Evolutionary conservation across 1,140 invertebrate genomes (phyloP), one percentile per base, ranked within the genome.

Genomic region (Apocrypta bakeri): DNA sequence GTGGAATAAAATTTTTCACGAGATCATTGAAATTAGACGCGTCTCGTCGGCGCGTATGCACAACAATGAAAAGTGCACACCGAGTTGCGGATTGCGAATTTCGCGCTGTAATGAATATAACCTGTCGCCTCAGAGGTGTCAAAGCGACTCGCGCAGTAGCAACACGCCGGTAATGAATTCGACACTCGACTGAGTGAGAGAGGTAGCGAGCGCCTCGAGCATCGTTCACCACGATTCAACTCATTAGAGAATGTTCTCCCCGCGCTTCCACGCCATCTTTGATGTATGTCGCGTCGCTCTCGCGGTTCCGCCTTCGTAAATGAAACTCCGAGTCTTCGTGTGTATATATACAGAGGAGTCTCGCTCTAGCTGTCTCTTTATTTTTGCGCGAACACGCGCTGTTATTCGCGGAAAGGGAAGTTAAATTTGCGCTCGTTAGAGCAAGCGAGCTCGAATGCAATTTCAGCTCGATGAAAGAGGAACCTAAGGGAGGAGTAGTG

Each of bases 221-320:
- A 75, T 84, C 86, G 85, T 87, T 87, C 86, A 86, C 79, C 84
- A 81, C 88, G 89, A 88, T 91, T 90, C 90, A 91, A 91, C 90
- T 92, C 91, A 91, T 92, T 91, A 91, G 89, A 91, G 90, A 89
- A 91, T 87, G 89, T 89, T 88, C 84, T 76, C 85, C 84, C 21
- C 2, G 48, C 21, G 48, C 40, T 1, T n/a, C n/a, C 48, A 74
- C 87, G 88, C 85, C 87, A 90, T 91, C 89, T 91, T 91, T 92
- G 90, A 91, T 89, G 89, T 92, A 84, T 86, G 85, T 87, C 87
- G n/a, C n/a, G 82, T 84, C 84, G 29, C 33, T 25, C 75, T 68
- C 56, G 37, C n/a, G 56, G 29, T 31, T 74, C 63, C 63, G 42
- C 61, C 48, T 48, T 73, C 85, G 83, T 76, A 84, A 89, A 89